Evolutionary conservation across 2,113 vertebrate genomes (phyloP).

Genomic region (Butastur rufipennis): DNA sequence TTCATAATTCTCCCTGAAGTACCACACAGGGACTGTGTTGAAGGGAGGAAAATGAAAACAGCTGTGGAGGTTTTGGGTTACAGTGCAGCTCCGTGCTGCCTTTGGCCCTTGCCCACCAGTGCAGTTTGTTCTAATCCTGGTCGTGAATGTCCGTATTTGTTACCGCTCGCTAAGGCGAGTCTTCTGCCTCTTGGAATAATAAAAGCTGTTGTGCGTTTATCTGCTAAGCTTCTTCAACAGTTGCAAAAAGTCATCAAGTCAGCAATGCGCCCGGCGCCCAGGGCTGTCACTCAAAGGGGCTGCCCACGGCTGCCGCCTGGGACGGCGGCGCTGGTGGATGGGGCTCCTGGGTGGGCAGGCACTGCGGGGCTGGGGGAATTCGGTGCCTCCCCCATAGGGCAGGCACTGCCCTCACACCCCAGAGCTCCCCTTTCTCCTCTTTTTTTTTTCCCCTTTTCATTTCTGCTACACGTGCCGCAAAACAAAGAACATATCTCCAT

Average conservation of each 20-base stretch:
- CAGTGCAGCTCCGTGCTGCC: slow-evolving; percentile 69
- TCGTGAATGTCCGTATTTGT: slow-evolving; percentile 73
- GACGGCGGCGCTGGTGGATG: background rate
- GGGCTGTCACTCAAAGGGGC: slow-evolving; percentile 14
- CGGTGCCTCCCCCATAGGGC: accelerated
- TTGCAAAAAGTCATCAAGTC: slow-evolving; percentile 56
- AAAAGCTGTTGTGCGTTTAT: slow-evolving; percentile 57
- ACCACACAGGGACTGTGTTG: slow-evolving; percentile 77
- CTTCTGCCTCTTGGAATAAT: slow-evolving; percentile 67
- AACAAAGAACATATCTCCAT: background rate
- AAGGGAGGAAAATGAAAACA: slow-evolving; percentile 84
- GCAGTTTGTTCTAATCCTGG: slow-evolving; percentile 73
- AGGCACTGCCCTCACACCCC: background rate
- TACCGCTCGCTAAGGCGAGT: slow-evolving; percentile 58
- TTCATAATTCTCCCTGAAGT: slow-evolving; percentile 73
- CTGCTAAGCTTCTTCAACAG: slow-evolving; percentile 58
- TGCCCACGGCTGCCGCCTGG: background rate
- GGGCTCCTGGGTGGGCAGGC: background rate
- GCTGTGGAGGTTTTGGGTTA: slow-evolving; percentile 83
- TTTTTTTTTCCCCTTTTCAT: background rate
- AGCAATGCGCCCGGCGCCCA: background rate
- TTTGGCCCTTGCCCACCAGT: slow-evolving; percentile 77
- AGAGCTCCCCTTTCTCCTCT: background rate
- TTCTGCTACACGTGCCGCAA: background rate
- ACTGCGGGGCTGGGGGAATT: background rate